phyloP scores from a whole-genome alignment of 2,888 invertebrate species.

The Melieria picta region DNA sequence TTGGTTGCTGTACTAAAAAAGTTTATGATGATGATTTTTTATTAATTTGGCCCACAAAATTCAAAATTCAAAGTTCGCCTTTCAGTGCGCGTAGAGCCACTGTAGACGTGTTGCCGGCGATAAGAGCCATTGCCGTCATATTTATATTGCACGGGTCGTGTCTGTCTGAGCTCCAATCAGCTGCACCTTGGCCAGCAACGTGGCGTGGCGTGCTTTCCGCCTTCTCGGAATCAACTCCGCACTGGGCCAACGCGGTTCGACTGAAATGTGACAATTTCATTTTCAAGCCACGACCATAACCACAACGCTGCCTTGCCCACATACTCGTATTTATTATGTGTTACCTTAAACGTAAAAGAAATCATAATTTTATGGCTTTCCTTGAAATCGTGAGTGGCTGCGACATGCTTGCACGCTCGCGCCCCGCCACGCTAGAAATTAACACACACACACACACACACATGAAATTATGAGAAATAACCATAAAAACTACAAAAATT shows the following conservation, averaged over 20 bases:
- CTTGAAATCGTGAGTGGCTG: slow-evolving; percentile 46
- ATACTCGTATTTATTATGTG: slow-evolving; percentile 19
- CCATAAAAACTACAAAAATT: slow-evolving; percentile 46
- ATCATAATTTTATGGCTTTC: slow-evolving; percentile 59
- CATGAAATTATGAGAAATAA: slow-evolving; percentile 50
- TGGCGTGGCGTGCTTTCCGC: no score
- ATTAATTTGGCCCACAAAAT: slow-evolving; percentile 12
- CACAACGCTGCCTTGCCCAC: no score
- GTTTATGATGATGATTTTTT: slow-evolving; percentile 27
- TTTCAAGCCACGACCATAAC: no score
- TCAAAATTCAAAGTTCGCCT: no score
- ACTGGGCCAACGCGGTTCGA: no score
- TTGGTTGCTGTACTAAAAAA: not conserved
- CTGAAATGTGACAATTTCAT: no score
- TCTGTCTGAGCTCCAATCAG: no score
- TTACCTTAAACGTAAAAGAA: slow-evolving; percentile 25
- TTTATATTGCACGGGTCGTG: no score
- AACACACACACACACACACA: not conserved
- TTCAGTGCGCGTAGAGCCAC: not conserved
- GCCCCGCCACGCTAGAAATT: not conserved
- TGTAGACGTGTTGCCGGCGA: not conserved
- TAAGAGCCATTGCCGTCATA: slow-evolving; percentile 11
- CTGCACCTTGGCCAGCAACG: no score
- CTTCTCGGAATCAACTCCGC: no score
- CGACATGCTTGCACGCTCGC: not conserved